Conservation (phyloP, 1,140 invertebrate species). For the Platyscapa corneri region DNA sequence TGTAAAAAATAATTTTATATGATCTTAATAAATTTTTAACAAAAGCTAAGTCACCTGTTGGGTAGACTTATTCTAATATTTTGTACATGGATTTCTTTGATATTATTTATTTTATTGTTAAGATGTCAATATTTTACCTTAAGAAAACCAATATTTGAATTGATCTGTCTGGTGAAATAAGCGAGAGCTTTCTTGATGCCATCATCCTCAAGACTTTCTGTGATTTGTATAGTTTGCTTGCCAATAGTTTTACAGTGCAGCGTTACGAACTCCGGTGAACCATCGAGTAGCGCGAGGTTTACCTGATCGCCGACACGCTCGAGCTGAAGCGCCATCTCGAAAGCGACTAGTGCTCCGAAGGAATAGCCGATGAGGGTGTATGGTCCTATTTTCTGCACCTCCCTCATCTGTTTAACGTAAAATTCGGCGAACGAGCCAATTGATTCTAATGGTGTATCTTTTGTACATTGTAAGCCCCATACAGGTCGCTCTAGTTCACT, state of each 20-base stretch:
- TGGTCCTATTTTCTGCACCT: slow-evolving; percentile 86
- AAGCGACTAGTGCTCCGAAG: slow-evolving; percentile 92
- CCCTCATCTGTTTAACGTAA: slow-evolving; percentile 87
- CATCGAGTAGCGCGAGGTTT: slow-evolving; percentile 90
- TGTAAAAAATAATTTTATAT: no score
- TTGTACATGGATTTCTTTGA: no score
- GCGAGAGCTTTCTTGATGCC: slow-evolving; percentile 77
- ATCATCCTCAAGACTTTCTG: slow-evolving; percentile 60
- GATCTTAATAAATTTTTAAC: no score
- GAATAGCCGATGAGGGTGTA: slow-evolving; percentile 95
- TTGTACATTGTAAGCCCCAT: slow-evolving; percentile 92
- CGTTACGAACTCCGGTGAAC: slow-evolving; percentile 91
- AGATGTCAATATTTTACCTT: slow-evolving; percentile 75
- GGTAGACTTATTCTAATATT: no score
- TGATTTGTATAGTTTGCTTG: slow-evolving; percentile 71
- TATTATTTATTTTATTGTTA: no score
- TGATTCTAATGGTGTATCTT: slow-evolving; percentile 81
- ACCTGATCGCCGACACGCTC: slow-evolving; percentile 80
- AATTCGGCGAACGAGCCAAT: slow-evolving; percentile 85
- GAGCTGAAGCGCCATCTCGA: slow-evolving; percentile 92
- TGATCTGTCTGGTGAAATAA: slow-evolving; percentile 88
- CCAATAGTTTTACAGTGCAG: slow-evolving; percentile 82
- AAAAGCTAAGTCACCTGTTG: no score
- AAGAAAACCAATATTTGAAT: slow-evolving; percentile 80
- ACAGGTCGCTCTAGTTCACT: slow-evolving; percentile 83